Evolutionary conservation across 2,113 vertebrate species (phyloP).

Genomic region (Oxygymnocypris stewartii): DNA sequence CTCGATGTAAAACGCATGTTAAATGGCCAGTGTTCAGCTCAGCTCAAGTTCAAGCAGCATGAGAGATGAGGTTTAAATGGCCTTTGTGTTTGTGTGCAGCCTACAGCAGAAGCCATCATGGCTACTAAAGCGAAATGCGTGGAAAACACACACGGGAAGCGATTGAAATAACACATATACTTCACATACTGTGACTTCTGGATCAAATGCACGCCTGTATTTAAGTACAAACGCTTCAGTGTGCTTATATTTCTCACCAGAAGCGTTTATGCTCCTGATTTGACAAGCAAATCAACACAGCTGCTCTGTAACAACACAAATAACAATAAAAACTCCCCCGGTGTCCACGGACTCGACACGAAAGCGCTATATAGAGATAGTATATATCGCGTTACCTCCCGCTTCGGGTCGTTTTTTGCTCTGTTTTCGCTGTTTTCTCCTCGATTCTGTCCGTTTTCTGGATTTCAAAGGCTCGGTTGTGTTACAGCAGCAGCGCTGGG

Average conservation of each 20-base stretch:
- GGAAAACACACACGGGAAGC: background rate
- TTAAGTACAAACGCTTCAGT: background rate
- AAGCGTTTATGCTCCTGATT: background rate
- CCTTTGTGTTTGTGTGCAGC: constrained; percentile 42
- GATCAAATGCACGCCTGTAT: background rate
- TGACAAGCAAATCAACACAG: constrained; percentile 32
- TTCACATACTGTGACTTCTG: background rate
- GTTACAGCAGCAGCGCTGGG: constrained; percentile 60
- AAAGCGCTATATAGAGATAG: background rate
- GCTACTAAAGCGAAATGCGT: background rate
- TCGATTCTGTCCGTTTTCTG: constrained; percentile 47
- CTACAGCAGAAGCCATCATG: background rate
- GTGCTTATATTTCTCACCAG: background rate
- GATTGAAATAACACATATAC: background rate
- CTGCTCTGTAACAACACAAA: background rate
- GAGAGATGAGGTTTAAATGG: constrained; percentile 32
- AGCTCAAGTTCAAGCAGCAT: constrained; percentile 33
- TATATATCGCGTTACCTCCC: constrained; percentile 67
- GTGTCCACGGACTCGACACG: background rate
- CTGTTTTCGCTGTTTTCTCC: constrained; percentile 40
- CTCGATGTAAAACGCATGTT: background rate
- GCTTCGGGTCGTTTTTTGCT: constrained; percentile 32
- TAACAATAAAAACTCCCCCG: background rate
- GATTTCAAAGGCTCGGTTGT: constrained; percentile 59
- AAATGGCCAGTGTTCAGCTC: background rate